Evolutionary conservation across 1,140 invertebrate genomes (phyloP).

Genomic region (Platorchestia sp.): DNA sequence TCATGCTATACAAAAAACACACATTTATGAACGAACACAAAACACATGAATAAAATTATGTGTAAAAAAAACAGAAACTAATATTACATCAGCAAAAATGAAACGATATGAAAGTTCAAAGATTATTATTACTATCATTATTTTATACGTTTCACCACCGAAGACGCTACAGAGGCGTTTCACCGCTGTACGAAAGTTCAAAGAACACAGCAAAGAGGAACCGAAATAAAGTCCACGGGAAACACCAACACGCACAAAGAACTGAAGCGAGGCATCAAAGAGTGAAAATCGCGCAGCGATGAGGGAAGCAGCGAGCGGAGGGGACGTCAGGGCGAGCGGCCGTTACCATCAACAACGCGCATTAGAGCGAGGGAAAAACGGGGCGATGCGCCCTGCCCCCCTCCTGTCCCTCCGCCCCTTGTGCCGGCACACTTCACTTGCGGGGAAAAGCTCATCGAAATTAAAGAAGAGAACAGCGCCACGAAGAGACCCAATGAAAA

Average conservation of each 20-base stretch:
- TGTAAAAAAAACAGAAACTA: background rate
- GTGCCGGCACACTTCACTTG: background rate
- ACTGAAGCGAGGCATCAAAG: background rate
- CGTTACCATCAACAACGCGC: conserved; percentile 35
- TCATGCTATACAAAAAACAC: no score
- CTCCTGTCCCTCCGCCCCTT: background rate
- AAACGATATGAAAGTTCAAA: background rate
- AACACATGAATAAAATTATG: no score
- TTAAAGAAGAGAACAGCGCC: background rate
- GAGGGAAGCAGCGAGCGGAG: background rate
- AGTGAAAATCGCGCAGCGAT: background rate
- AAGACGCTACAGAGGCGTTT: no score
- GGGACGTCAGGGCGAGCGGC: conserved; percentile 13
- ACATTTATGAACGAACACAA: no score
- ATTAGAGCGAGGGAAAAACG: conserved; percentile 33
- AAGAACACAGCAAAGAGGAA: background rate
- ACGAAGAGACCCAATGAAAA: background rate
- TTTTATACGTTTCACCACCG: no score
- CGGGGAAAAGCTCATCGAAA: background rate
- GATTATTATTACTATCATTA: no score
- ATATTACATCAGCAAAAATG: background rate
- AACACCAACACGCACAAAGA: background rate
- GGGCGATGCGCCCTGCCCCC: background rate
- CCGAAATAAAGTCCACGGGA: background rate
- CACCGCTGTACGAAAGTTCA: no score